Evolutionary conservation across 1,140 invertebrate genomes (phyloP), one percentile per base, ranked within the genome.

Genomic region (Linepithema humile): DNA sequence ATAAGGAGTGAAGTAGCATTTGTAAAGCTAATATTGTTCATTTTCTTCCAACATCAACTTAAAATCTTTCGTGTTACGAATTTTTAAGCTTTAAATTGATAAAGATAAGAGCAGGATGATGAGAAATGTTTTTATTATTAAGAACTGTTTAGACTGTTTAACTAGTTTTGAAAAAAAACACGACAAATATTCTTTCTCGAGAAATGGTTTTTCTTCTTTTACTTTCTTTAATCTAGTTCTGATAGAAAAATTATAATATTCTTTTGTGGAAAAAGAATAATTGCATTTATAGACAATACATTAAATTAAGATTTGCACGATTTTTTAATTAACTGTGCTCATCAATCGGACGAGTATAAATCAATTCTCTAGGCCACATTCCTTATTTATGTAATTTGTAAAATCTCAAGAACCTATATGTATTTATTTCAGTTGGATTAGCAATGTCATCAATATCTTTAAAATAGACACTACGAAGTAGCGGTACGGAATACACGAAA

Each of bases 251-350:
- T 40, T 40, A n/a, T 26, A 15, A 40, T 43, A 15, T 53, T 57
- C 6, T 7, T 43, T 29, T 17, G 23, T 32, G 10, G 6, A 23
- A 53, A 1, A 3, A 50, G n/a, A 69, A 26, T 40, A 53, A 67
- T 45, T 80, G 23, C 23, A 12, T 43, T 7, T 2, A 40, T 40
- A 55, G 20, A 10, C 32, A 0, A 2, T 55, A 55, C 45, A 35
- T 9, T 35, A 35, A 62, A 75, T 75, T 48, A 59, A 9, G n/a
- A 29, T 38, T 38, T 40, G n/a, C 15, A 59, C 55, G 55, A 73
- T 59, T 59, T 74, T n/a, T 70, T 70, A 48, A 70, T 74, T 38
- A 59, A n/a, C n/a, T n/a, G n/a, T n/a, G n/a, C n/a, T n/a, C n/a
- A n/a, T n/a, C n/a, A n/a, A n/a, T n/a, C n/a, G n/a, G n/a, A n/a